phyloP scores from a whole-genome alignment of 1,140 invertebrate species.

The Pomphorhynchus laevis region DNA sequence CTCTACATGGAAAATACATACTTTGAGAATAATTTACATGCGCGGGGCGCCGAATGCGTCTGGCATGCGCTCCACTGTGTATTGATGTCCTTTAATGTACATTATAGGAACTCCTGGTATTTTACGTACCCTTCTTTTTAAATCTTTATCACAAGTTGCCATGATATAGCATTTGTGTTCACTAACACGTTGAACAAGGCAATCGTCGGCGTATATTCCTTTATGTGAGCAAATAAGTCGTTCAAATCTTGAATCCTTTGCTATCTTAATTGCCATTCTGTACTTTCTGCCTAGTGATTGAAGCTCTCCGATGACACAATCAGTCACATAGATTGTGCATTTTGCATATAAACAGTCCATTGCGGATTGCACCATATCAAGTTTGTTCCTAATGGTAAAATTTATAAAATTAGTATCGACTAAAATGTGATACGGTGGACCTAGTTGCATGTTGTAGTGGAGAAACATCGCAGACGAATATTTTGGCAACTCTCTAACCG shows the following conservation, averaged over 20 bases:
- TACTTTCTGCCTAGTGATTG: constrained; percentile 84
- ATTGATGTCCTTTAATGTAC: constrained; percentile 24
- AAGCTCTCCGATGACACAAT: constrained; percentile 87
- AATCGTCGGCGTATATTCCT: constrained; percentile 96
- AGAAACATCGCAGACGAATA: constrained; percentile 67
- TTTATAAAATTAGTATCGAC: constrained; percentile 97
- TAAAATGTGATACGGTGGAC: constrained; percentile 76
- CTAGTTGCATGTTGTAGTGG: constrained; percentile 87
- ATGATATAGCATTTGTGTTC: constrained; percentile 98
- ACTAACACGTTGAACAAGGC: constrained; percentile 59
- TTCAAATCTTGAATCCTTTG: constrained; percentile 71
- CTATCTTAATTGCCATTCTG: constrained; percentile 46
- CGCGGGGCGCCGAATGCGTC: constrained; percentile 68
- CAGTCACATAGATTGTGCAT: constrained; percentile 70
- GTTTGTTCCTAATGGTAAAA: constrained; percentile 86
- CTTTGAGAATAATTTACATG: constrained; percentile 12
- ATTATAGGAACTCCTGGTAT: constrained; percentile 95
- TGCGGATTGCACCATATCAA: constrained; percentile 80
- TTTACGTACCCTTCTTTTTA: constrained; percentile 72
- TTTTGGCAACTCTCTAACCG: constrained; percentile 26
- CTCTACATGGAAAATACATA: too few species aligned
- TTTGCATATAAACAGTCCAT: constrained; percentile 97
- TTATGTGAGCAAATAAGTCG: constrained; percentile 66
- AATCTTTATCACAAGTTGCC: constrained; percentile 84
- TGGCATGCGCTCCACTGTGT: constrained; percentile 83